Evolutionary conservation across 2,797 vertebrate species (phyloP).

Genomic region (Callimico goeldii): DNA sequence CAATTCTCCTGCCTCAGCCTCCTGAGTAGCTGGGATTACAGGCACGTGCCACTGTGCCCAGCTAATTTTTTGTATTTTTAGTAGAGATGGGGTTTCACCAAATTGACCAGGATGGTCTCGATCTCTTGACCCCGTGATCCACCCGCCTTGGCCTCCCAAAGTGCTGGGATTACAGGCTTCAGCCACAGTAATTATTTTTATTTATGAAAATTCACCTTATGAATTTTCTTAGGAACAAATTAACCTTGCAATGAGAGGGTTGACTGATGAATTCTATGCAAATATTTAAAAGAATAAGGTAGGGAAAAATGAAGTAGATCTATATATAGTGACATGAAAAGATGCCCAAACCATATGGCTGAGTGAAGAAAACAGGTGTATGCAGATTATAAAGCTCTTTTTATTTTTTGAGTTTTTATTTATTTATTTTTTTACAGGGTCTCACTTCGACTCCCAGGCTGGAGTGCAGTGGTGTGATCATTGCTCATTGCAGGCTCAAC

Average conservation of each 20-base stretch:
- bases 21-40: too few species aligned
- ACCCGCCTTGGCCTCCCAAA: too few species aligned
- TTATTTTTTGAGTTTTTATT: neutral
- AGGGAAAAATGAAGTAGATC: neutral
- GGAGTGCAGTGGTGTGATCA: neutral
- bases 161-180: too few species aligned
- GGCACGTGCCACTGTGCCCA: too few species aligned
- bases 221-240: conserved; percentile 1
- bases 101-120: too few species aligned
- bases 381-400: neutral
- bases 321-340: conserved; percentile 16
- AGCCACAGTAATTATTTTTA: too few species aligned
- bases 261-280: neutral
- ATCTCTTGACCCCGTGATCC: too few species aligned
- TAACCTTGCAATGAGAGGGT: neutral
- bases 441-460: neutral
- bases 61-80: too few species aligned
- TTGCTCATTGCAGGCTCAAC: neutral
- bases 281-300: conserved; percentile 24
- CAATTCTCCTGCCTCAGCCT: too few species aligned
- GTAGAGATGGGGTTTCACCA: too few species aligned
- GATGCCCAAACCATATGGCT: neutral
- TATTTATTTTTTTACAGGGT: neutral
- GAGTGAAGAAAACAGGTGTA: neutral
- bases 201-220: conserved; percentile 16